These are phyloP conservation scores for Acanthosoma haemorrhoidale DNA, from an alignment of 2,888 invertebrate genomes.

Conservation along the genomic window DNA sequence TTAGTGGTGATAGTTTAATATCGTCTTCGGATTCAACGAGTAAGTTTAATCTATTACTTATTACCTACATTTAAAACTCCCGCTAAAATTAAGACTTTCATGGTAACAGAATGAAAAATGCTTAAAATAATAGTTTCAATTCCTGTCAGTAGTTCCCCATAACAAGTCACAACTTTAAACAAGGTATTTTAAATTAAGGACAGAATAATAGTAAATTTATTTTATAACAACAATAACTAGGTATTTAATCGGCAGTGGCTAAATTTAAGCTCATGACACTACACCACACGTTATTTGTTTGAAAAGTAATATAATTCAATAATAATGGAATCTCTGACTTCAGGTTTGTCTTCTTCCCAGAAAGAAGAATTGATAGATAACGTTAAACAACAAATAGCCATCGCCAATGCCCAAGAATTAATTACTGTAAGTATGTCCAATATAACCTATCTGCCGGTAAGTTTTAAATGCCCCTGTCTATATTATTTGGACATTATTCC, in stretches of 20 bases:
- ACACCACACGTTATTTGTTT: conserved; percentile 11
- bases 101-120: neutral
- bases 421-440: conserved; percentile 59
- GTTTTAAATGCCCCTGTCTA: neutral
- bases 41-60: neutral
- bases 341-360: conserved; percentile 60
- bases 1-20: neutral
- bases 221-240: no score
- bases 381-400: conserved; percentile 90
- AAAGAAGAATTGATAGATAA: conserved; percentile 88
- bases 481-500: no score
- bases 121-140: no score
- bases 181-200: no score
- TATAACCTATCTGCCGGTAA: conserved; percentile 7
- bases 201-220: no score
- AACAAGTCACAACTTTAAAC: no score
- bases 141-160: no score
- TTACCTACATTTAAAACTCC: neutral
- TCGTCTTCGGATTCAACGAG: neutral
- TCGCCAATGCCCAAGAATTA: conserved; percentile 89
- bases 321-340: conserved; percentile 57
- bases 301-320: neutral
- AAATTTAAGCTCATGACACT: conserved; percentile 1
- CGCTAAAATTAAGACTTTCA: no score
- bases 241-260: neutral